A percentile compares a stretch with the other conserved stretches of the same genome.
phyloP scores from a whole-genome alignment of 2,797 vertebrate species.

The Buphagus erythrorhynchus region DNA sequence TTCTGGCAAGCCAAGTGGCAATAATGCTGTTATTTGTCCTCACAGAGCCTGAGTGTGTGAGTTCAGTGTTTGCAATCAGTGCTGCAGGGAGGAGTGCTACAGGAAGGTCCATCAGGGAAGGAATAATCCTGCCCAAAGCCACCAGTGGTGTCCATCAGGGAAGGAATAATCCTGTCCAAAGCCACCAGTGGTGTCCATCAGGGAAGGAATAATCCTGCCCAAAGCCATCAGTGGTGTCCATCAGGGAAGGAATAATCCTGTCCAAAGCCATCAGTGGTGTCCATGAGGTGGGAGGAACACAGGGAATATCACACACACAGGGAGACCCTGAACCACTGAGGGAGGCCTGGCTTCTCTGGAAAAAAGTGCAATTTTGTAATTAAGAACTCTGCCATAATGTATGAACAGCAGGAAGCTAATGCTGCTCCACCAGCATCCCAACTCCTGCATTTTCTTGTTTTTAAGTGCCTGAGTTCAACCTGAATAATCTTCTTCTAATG shows the following conservation, averaged over 20 bases:
- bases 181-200: not conserved
- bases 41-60: not conserved
- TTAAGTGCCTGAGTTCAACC: not conserved
- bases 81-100: not conserved
- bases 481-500: not conserved
- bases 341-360: not conserved
- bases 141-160: not conserved
- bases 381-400: not conserved
- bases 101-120: not conserved
- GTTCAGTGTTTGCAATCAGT: not conserved
- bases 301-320: not conserved
- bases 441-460: not conserved
- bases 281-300: not conserved
- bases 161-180: too few species aligned
- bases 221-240: not conserved
- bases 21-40: not conserved
- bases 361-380: not conserved
- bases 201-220: not conserved
- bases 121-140: not conserved
- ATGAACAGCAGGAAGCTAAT: not conserved
- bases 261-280: not conserved
- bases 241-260: not conserved
- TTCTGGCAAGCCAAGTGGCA: not conserved
- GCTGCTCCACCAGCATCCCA: not conserved
- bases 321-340: not conserved